Evolutionary conservation across 2,797 vertebrate genomes (phyloP).

Genomic region (Phrynocephalus forsythii): DNA sequence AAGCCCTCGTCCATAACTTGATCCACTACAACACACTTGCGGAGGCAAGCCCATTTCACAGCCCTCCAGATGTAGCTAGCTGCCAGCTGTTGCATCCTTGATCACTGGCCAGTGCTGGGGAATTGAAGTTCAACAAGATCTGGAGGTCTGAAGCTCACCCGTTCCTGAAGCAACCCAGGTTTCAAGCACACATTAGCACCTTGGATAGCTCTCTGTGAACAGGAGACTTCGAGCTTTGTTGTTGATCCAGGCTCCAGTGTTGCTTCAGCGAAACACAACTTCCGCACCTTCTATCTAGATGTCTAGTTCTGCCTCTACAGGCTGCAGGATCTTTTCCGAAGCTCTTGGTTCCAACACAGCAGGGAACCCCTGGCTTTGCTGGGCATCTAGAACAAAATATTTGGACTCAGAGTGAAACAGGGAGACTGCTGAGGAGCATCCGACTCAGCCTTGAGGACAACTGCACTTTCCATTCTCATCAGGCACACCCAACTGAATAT

Average conservation of each 20-base stretch:
- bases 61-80: not conserved
- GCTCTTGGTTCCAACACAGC: not conserved
- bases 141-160: not conserved
- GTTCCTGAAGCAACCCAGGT: not conserved
- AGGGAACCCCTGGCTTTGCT: not conserved
- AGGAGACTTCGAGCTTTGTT: not conserved
- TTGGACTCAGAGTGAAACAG: not conserved
- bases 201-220: not conserved
- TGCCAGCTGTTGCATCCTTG: not conserved
- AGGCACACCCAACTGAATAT: too few relatives aligned
- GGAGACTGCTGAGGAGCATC: too few relatives aligned
- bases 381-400: not conserved
- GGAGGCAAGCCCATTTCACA: too few relatives aligned
- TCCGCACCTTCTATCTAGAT: not conserved
- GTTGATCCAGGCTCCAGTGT: not conserved
- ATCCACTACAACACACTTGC: too few relatives aligned
- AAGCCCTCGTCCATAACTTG: too few relatives aligned
- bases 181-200: not conserved
- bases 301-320: not conserved
- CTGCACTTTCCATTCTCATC: too few relatives aligned
- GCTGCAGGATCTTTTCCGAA: not conserved
- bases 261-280: not conserved
- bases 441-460: too few relatives aligned
- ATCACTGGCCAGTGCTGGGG: not conserved
- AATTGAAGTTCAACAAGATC: not conserved